Percentiles rank a stretch among this genome's conserved stretches.
These are phyloP conservation scores for Sander vitreus DNA, from an alignment of 2,113 vertebrate genomes.

Conservation along the genomic window DNA sequence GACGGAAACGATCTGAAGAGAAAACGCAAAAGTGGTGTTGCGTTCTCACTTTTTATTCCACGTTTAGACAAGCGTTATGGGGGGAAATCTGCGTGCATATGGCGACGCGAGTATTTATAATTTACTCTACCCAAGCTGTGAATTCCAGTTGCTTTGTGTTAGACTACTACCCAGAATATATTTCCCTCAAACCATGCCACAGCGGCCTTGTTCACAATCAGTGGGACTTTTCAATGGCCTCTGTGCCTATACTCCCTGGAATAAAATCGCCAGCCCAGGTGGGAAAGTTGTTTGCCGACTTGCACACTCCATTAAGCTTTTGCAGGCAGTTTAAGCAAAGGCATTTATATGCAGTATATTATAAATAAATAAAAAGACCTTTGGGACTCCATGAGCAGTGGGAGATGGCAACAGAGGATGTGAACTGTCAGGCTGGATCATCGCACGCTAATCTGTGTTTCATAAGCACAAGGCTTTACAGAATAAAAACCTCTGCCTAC, in stretches of 20 bases:
- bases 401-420: slow-evolving; percentile 54
- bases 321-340: slow-evolving; percentile 66
- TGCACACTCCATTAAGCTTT: slow-evolving; percentile 69
- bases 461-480: slow-evolving; percentile 38
- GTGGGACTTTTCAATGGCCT: slow-evolving; percentile 43
- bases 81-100: no score
- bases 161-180: not conserved
- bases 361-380: slow-evolving; percentile 26
- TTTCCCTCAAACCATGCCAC: slow-evolving; percentile 45
- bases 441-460: slow-evolving; percentile 67
- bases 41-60: no score
- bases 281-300: slow-evolving; percentile 53
- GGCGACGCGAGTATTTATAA: not conserved
- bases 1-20: no score
- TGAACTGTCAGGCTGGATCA: slow-evolving; percentile 61
- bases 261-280: slow-evolving; percentile 56
- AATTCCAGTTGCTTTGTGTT: slow-evolving; percentile 46
- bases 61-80: no score
- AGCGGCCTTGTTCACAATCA: slow-evolving; percentile 47
- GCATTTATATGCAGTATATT: slow-evolving; percentile 66
- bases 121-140: slow-evolving; percentile 25
- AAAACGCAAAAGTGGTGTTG: no score
- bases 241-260: slow-evolving; percentile 38
- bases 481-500: slow-evolving; percentile 55
- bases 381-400: slow-evolving; percentile 54